Conservation (phyloP, 1,140 invertebrate genomes). For the Leptoteleia sp. region DNA sequence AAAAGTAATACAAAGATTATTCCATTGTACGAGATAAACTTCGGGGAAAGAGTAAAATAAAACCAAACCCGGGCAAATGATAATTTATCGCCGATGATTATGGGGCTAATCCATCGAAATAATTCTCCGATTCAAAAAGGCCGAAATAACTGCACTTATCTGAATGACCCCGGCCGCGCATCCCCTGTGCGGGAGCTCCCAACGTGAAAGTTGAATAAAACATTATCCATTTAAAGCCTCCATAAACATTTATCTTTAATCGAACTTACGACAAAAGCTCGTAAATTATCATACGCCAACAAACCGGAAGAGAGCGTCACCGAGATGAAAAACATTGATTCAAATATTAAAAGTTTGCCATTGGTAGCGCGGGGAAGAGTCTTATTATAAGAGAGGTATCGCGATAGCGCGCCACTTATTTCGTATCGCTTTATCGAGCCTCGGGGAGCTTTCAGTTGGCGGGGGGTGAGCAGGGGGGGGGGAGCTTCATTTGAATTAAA, state of each 20-base stretch:
- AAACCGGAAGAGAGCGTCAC: conserved; percentile 12
- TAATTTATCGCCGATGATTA: too few relatives aligned
- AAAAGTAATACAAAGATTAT: too few relatives aligned
- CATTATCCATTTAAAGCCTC: conserved; percentile 23
- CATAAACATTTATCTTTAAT: conserved; percentile 62
- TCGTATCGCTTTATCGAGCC: conserved; percentile 58
- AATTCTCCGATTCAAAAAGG: too few relatives aligned
- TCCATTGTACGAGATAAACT: too few relatives aligned
- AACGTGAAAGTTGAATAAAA: conserved; percentile 36
- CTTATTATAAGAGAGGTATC: conserved; percentile 49
- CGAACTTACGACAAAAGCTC: conserved; percentile 38
- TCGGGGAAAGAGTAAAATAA: too few relatives aligned
- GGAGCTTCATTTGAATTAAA: conserved; percentile 62
- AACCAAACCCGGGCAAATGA: too few relatives aligned
- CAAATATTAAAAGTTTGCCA: conserved; percentile 52
- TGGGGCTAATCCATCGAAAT: too few relatives aligned
- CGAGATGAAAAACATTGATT: conserved; percentile 58
- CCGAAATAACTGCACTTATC: background rate
- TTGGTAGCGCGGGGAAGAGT: conserved; percentile 41
- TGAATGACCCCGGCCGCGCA: too few relatives aligned
- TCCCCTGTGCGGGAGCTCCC: too few relatives aligned
- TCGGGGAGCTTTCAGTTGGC: conserved; percentile 50
- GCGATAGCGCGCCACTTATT: conserved; percentile 50
- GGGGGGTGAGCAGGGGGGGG: conserved; percentile 12
- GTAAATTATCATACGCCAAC: conserved; percentile 56